Evolutionary conservation across 2,113 vertebrate genomes (phyloP), one percentile per base, ranked within the genome.

Genomic region (Anseranas semipalmata): DNA sequence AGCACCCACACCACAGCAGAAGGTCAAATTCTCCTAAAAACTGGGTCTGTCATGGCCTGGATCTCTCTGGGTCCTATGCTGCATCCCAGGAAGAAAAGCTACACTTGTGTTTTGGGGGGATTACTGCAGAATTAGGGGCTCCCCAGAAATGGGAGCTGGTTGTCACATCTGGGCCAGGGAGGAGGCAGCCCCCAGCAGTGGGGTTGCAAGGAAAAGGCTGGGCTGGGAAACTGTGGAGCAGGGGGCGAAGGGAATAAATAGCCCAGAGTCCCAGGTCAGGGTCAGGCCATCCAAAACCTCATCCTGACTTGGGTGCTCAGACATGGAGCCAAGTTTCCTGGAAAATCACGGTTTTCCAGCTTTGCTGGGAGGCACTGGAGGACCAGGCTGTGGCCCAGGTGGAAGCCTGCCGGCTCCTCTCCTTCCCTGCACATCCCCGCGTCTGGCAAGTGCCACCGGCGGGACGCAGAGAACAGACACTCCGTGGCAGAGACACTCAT

Each of bases 1-100:
- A 7, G 35, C 30, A 35, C 50, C 50, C 0, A 1, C 20, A 39
- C 12, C 10, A 16, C 0, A 41, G 21, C 19, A 39, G 48, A 62
- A 8, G 24, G 1, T 45, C 30, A 58, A 28, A 32, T 71, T 86
- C 50, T 76, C 5, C 59, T 55, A 33, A 33, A 35, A 63, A 27
- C 0, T 1, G 0, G 13, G 19, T 78, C 30, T 65, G 17, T 48
- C 2, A 3, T 52, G 39, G 3, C 6, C 62, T 15, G 5, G 5
- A 11, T 58, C 18, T 45, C 67, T 59, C 52, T 20, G 19, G 1
- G 8, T 67, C 13, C 10, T 76, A 65, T 67, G 35, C 60, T 84
- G 20, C 53, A 32, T n/a, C 32, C 39, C 2, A 3, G 30, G 59
- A 32, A 77, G 41, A 56, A 22, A 18, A 45, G 10, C 46, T 59